Conservation (phyloP, 2,888 invertebrate genomes). For the Ommatoiulus sabulosus region DNA sequence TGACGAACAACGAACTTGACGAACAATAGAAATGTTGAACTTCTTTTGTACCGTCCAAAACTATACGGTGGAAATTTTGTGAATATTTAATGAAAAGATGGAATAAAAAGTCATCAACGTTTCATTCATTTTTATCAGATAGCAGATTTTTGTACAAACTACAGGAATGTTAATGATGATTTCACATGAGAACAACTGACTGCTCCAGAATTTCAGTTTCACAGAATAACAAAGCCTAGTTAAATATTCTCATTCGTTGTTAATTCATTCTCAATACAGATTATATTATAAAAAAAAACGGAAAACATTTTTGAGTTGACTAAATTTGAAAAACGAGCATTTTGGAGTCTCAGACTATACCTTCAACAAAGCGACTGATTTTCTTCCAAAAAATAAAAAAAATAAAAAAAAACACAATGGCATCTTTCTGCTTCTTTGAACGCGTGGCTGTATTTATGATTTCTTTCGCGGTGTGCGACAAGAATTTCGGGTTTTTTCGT, state of each 20-base stretch:
- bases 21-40: neutral
- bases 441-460: neutral
- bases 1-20: neutral
- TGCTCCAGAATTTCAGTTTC: neutral
- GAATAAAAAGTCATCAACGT: neutral
- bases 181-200: neutral
- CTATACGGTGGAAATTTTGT: neutral
- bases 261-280: neutral
- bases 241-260: neutral
- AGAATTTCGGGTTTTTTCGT: neutral
- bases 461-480: neutral
- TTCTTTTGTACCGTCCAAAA: no score
- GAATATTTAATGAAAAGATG: neutral
- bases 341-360: neutral
- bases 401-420: neutral
- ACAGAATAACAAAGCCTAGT: neutral
- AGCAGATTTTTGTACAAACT: neutral
- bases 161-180: neutral
- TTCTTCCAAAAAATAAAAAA: neutral
- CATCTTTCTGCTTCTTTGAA: neutral
- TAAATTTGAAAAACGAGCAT: neutral
- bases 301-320: neutral
- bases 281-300: neutral
- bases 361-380: neutral
- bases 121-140: neutral